Evolutionary conservation across 23 tunicate genomes (phyloP), one percentile per base, ranked within the genome.

Genomic region (Oikopleura dioica): DNA sequence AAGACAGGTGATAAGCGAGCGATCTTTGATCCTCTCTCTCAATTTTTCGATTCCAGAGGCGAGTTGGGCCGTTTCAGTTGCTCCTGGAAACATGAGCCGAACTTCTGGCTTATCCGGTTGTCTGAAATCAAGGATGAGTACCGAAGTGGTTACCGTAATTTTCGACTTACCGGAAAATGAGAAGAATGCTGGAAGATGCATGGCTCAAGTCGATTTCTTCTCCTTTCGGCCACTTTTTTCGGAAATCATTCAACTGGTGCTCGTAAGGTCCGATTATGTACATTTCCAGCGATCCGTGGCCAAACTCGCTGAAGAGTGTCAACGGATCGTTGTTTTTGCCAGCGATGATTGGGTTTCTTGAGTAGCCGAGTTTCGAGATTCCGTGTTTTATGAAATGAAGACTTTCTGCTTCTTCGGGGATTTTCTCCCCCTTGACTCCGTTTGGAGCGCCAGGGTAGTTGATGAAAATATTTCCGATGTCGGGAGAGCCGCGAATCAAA

Each of bases 221-320:
- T 63, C 72, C 72, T 63, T 63, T 63, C 26, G 72, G 72, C 72
- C 72, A 63, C 33, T 63, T 63, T 63, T 63, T 63, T 5, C 72
- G 29, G 72, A 63, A 63, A 63, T 63, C 72, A 28, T 12, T 5
- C 2, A 63, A 31, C 4, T 23, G 30, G 33, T 63, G 16, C 26
- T 63, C 72, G 33, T 23, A 23, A 2, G 72, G 72, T 16, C 5
- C 4, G 16, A 63, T 12, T 16, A 63, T 28, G 26, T 12, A 63
- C 72, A 63, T 63, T 63, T 63, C 72, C 5, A 63, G 33, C 26
- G 16, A 12, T 63, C 72, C 72, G 26, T 63, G 26, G 30, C 72
- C 72, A 63, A 63, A 63, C 72, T 63, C 72, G 4, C 30, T 12
- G 33, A 12, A 63, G 2, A 63, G 33, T 63, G 72, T 63, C 4